phyloP scores from a whole-genome alignment of 2,113 vertebrate species.

The Antechinus flavipes region DNA sequence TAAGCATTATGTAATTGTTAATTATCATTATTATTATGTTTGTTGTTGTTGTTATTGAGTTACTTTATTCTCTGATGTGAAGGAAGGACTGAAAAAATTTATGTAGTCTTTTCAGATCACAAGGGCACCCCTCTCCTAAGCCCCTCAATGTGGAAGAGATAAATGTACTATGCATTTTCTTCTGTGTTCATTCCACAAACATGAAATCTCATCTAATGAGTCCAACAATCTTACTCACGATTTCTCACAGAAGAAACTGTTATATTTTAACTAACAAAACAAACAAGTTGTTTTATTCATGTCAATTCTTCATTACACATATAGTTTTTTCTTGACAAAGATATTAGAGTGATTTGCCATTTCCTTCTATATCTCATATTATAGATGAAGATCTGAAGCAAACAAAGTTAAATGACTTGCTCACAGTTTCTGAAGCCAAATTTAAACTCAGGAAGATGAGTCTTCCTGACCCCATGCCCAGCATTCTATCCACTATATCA shows the following conservation, averaged over 20 bases:
- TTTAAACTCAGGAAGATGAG: neutral
- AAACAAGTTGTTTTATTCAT: neutral
- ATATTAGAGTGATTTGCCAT: neutral
- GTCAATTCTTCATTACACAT: neutral
- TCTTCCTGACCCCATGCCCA: neutral
- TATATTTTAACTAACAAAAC: neutral
- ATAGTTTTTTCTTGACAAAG: neutral
- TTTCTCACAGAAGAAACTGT: slow-evolving; percentile 30
- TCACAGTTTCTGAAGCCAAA: neutral
- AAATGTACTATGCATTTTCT: neutral
- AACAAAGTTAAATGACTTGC: neutral
- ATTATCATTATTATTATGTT: neutral
- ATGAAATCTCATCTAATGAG: neutral
- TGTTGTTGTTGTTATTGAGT: neutral
- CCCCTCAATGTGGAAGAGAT: no score
- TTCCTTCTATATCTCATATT: neutral
- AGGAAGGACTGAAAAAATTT: no score
- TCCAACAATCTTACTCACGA: neutral
- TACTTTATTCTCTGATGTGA: no score
- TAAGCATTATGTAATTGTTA: neutral
- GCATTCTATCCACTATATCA: neutral
- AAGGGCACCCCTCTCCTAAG: no score
- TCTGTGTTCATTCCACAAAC: neutral
- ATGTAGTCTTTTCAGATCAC: no score
- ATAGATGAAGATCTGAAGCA: neutral